Base-by-base conservation (phyloP, 1,140 invertebrate genomes). In the Dolichoris vasculosae region DNA sequence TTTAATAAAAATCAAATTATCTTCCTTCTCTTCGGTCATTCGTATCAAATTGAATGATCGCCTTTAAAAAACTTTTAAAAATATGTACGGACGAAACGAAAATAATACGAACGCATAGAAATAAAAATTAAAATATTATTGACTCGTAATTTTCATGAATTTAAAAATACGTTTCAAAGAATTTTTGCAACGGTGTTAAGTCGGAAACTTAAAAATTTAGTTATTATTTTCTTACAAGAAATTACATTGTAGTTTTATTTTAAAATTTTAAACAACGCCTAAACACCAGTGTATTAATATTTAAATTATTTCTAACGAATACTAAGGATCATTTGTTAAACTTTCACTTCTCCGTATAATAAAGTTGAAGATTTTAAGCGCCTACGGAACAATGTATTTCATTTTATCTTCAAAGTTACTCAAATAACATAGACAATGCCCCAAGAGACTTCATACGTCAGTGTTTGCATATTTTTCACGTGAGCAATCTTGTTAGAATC, bases 361-460 rank as follows among this genome's bases (percentile, higher is more conserved):
- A 30, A 69, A 38, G 35, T 8, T 69, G 67, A 69, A 69, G 67
- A 69, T 38, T 15, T 35, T 40, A 23, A 32, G n/a, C 51, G 35
- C 26, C 35, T 35, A 23, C 20, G 17, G 8, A n/a, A 55, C 46
- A 20, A 17, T n/a, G 67, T 38, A 35, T 69, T 38, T 23, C 67
- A 46, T 46, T 46, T 75, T 46, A 75, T 75, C 71, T 46, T 75
- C 9, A 46, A 26, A 75, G 26, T 75, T 75, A n/a, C 43, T 75
- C 26, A 46, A 48, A 77, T 23, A 30, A 76, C 9, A 48, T 55
- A 55, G 8, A 59, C 23, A 59, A 59, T 55, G 1, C 1, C 13
- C 2, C 30, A 17, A 20, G 26, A 43, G 15, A 38, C 43, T 11
- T 40, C 4, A 46, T 9, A n/a, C 13, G 48, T 2, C 46, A 23